Conservation (phyloP, 2,888 invertebrate genomes). For the Calliopum simillimum region DNA sequence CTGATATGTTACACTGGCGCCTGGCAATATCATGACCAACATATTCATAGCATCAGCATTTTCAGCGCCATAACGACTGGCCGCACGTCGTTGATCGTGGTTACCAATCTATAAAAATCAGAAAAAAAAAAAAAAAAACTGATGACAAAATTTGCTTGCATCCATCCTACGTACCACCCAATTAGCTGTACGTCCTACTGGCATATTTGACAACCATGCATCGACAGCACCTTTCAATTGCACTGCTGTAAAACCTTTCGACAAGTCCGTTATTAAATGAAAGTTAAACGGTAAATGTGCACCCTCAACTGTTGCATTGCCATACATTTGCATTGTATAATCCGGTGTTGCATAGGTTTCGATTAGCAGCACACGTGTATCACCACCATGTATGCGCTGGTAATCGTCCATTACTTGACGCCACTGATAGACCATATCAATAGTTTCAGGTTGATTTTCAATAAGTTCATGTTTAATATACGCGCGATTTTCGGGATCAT, state of each 20-base stretch:
- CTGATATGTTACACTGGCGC: slow-evolving; percentile 73
- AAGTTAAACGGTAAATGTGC: slow-evolving; percentile 76
- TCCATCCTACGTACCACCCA: slow-evolving; percentile 71
- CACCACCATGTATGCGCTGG: slow-evolving; percentile 66
- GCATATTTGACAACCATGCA: slow-evolving; percentile 71
- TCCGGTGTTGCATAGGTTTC: slow-evolving; percentile 71
- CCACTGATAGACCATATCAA: slow-evolving; percentile 67
- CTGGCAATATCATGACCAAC: slow-evolving; percentile 72
- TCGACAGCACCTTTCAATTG: slow-evolving; percentile 69
- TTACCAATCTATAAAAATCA: slow-evolving; percentile 80
- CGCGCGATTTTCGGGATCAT: slow-evolving; percentile 68
- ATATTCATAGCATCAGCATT: slow-evolving; percentile 84
- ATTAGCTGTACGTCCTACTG: slow-evolving; percentile 69
- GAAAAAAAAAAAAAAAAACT: background rate
- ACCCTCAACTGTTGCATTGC: slow-evolving; percentile 66
- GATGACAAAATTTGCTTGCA: background rate
- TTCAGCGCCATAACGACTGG: slow-evolving; percentile 72
- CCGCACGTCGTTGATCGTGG: slow-evolving; percentile 74
- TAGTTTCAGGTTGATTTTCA: slow-evolving; percentile 69
- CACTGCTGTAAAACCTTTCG: slow-evolving; percentile 68
- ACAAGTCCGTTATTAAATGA: slow-evolving; percentile 69
- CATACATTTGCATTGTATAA: slow-evolving; percentile 71
- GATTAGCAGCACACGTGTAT: slow-evolving; percentile 70
- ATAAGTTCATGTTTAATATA: slow-evolving; percentile 71
- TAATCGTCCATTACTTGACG: slow-evolving; percentile 73